Base-by-base conservation (phyloP, 2,113 vertebrate genomes). In the Campylorhamphus procurvoides region DNA sequence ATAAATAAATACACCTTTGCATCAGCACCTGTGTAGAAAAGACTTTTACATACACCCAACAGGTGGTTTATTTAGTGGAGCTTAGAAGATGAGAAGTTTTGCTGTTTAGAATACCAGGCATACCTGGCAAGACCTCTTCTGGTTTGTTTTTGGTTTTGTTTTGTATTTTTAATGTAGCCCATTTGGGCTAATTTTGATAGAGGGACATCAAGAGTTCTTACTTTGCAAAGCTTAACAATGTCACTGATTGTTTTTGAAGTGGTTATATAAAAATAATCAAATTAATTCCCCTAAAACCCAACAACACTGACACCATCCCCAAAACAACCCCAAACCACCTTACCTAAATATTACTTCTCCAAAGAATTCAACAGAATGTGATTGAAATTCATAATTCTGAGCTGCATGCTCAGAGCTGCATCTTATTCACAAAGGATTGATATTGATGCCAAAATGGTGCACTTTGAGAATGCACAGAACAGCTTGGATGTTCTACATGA, bases 401-500 rank as follows among this genome's bases (percentile, higher is more conserved):
- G 1, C 22, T 87, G 12, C 3, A 1, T 55, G 22, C n/a, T 68
- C n/a, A 11, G 14, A 58, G 20, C 8, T 31, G 8, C 14, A 3
- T 47, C 1, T 0, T 14, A 7, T 27, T 84, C 20, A 18, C 8
- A 63, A 73, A 44, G 2, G 2, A 24, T 60, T 75, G 9, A 13
- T 22, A 12, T 3, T 59, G n/a, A 33, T 0, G 2, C 46, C 28
- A 35, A 62, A 73, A 35, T 46, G 0, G 0, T 33, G 28, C 5
- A 7, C 28, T 37, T 62, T n/a, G 20, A 58, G 37, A 35, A 18
- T n/a, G 7, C 2, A 1, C 6, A 7, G 27, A 63, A 58, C 20
- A 63, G 22, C 23, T 44, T 11, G 14, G 47, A 1, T 55, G 3
- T 63, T 40, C 18, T 39, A 9, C 4, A 0, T 11, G 50, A 23